phyloP scores from a whole-genome alignment of 2,888 invertebrate genomes.

The Synergus laeviventris region DNA sequence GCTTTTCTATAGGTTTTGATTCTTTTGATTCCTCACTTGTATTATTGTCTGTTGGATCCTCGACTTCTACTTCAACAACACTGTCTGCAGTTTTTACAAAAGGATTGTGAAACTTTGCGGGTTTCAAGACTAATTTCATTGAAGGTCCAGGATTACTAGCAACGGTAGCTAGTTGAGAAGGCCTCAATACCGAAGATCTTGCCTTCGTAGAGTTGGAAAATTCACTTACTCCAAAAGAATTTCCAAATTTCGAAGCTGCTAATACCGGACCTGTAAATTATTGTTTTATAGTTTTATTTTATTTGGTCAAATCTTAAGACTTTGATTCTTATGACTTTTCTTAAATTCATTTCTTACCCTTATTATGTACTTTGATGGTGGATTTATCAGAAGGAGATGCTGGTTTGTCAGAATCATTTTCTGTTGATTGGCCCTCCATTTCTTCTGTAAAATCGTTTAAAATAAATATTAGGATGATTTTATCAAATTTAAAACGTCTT shows the following conservation, averaged over 20 bases:
- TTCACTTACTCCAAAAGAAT: constrained; percentile 62
- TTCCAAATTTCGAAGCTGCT: constrained; percentile 65
- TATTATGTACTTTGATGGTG: not conserved
- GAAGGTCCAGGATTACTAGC: constrained; percentile 58
- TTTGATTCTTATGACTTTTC: constrained; percentile 40
- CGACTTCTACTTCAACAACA: constrained; percentile 48
- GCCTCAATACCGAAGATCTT: constrained; percentile 66
- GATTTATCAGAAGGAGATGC: constrained; percentile 11
- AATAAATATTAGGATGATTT: not conserved
- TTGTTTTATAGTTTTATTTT: not conserved
- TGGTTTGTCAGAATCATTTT: constrained; percentile 39
- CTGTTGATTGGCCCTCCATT: constrained; percentile 36
- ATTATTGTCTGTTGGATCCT: constrained; percentile 45
- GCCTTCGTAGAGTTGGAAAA: constrained; percentile 60
- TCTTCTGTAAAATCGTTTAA: not conserved
- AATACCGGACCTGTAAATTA: constrained; percentile 60
- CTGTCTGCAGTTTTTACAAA: constrained; percentile 63
- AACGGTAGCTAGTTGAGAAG: constrained; percentile 66
- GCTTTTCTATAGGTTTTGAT: constrained; percentile 57
- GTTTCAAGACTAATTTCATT: constrained; percentile 63
- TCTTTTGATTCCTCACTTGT: constrained; percentile 51
- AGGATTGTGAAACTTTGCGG: constrained; percentile 69
- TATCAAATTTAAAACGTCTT: not conserved
- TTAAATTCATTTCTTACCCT: constrained; percentile 15
- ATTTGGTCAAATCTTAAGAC: too few relatives aligned